Evolutionary conservation across 1,140 invertebrate species (phyloP).

Genomic region (Lordiphosa mommai): DNA sequence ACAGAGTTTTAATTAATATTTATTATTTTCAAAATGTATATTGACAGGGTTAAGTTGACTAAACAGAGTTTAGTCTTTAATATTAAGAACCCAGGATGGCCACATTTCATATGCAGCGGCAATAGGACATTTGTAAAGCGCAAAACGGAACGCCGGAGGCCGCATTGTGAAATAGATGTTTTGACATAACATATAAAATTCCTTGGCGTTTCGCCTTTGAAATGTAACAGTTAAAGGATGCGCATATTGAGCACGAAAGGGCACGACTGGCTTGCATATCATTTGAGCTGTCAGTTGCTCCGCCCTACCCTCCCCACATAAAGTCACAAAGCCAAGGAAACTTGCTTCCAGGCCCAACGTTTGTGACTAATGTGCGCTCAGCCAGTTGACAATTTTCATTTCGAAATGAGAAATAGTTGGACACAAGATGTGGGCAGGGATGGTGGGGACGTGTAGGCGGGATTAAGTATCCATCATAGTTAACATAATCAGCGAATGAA

Average conservation of each 20-base stretch:
- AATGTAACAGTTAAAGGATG: conserved; percentile 46
- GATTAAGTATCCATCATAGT: no score
- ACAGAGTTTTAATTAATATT: no score
- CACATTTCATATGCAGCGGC: no score
- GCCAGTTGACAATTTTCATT: conserved; percentile 56
- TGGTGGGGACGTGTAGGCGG: no score
- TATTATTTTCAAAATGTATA: no score
- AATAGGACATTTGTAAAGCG: conserved; percentile 11
- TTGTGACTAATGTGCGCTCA: conserved; percentile 60
- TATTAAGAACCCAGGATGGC: no score
- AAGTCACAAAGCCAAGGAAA: conserved; percentile 34
- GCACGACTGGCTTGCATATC: conserved; percentile 49
- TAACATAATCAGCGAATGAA: no score
- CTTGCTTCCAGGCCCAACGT: conserved; percentile 20
- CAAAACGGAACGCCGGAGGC: conserved; percentile 3
- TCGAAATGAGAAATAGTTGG: conserved; percentile 69
- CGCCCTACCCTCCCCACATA: not conserved
- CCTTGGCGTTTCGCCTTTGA: conserved; percentile 49
- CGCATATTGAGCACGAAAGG: conserved; percentile 9
- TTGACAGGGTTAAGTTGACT: no score
- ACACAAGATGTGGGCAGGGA: not conserved
- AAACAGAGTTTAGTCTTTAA: not conserved
- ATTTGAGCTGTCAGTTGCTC: conserved; percentile 47
- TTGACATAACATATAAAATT: conserved; percentile 51
- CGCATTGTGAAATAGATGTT: conserved; percentile 32